Evolutionary conservation across 2,888 invertebrate species (phyloP).

Genomic region (Dusona sp.): DNA sequence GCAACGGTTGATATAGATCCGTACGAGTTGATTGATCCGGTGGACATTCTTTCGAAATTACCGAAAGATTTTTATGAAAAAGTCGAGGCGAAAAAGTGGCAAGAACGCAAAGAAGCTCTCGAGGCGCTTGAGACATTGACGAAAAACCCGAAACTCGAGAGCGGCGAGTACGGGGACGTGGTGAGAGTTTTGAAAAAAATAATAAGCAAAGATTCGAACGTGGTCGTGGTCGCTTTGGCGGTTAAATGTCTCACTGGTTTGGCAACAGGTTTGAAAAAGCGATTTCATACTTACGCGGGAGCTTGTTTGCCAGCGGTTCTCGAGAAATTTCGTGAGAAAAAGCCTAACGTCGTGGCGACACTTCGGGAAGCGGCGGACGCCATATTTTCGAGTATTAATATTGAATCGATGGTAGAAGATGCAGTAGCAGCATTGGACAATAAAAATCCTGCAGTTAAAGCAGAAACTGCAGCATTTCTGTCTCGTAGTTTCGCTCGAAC

Average conservation of each 20-base stretch:
- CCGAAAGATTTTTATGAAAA: conserved; percentile 98
- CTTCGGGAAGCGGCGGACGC: conserved; percentile 96
- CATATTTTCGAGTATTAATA: conserved; percentile 91
- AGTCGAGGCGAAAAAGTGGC: conserved; percentile 98
- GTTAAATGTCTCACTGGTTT: conserved; percentile 93
- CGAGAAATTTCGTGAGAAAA: conserved; percentile 99
- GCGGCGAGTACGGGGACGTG: conserved; percentile 96
- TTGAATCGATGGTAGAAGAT: conserved; percentile 95
- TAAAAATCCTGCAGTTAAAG: conserved; percentile 96
- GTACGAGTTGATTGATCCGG: conserved; percentile 95
- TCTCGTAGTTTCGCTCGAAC: conserved; percentile 93
- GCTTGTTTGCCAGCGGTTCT: conserved; percentile 92
- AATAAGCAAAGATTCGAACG: conserved; percentile 97
- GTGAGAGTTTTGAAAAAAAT: conserved; percentile 95
- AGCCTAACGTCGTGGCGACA: conserved; percentile 94
- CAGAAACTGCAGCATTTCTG: conserved; percentile 94
- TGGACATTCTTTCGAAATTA: conserved; percentile 96
- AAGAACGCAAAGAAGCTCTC: conserved; percentile 96
- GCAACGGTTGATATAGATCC: conserved; percentile 91
- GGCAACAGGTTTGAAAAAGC: conserved; percentile 94
- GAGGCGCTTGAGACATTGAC: conserved; percentile 92
- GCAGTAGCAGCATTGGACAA: conserved; percentile 94
- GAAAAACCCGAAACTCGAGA: conserved; percentile 93
- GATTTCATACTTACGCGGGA: conserved; percentile 93
- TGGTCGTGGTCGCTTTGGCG: conserved; percentile 95